Evolutionary conservation across 1,140 invertebrate species (phyloP).

Genomic region (Polypedilum pembai): DNA sequence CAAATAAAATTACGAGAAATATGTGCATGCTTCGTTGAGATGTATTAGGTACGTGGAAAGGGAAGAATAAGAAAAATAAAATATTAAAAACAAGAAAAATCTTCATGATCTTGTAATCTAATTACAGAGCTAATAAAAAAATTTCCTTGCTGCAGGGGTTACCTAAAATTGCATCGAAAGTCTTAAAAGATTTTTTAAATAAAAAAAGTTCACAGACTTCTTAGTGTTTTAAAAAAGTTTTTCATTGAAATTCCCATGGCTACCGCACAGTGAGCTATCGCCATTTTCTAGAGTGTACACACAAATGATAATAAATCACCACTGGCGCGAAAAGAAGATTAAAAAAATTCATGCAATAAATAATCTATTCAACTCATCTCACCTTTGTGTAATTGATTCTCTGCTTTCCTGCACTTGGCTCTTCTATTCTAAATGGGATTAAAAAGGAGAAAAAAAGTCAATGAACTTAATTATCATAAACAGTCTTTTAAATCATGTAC

Average conservation of each 20-base stretch:
- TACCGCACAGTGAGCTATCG: not conserved
- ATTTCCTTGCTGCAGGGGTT: not conserved
- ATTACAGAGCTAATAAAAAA: not conserved
- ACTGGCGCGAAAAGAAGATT: not conserved
- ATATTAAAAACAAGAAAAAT: too few relatives aligned
- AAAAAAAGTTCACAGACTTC: not conserved
- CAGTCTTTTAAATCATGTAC: too few relatives aligned
- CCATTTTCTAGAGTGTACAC: not conserved
- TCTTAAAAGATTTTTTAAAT: too few relatives aligned
- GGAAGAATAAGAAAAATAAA: not conserved
- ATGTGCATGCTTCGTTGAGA: conserved; percentile 21
- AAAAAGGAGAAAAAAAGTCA: conserved; percentile 32
- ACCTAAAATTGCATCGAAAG: not conserved
- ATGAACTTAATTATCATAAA: too few relatives aligned
- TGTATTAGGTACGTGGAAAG: not conserved
- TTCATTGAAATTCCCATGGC: not conserved
- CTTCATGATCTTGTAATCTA: not conserved
- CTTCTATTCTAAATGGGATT: conserved; percentile 85
- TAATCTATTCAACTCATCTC: conserved; percentile 34
- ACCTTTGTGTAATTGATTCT: conserved; percentile 95
- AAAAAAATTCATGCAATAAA: conserved; percentile 23
- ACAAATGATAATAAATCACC: conserved; percentile 22
- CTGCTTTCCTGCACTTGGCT: conserved; percentile 92
- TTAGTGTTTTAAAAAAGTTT: not conserved
- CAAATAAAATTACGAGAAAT: conserved; percentile 23